A percentile compares a stretch with the other conserved stretches of the same genome.
phyloP scores from a whole-genome alignment of 2,113 vertebrate genomes.

The Narcine bancroftii region DNA sequence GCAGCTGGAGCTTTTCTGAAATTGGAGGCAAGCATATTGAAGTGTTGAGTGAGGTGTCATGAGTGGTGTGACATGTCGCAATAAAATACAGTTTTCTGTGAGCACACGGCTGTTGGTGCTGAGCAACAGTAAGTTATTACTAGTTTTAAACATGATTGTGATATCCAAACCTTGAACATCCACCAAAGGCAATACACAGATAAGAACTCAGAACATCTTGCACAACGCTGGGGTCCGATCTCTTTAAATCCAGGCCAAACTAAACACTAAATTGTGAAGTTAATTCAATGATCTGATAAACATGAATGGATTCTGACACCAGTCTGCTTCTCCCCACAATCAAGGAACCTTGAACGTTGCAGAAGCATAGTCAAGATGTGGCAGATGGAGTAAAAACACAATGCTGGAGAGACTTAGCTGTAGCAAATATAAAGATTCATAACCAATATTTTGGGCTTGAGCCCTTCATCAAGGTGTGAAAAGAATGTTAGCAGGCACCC shows the following conservation, averaged over 20 bases:
- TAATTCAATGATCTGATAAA: background rate
- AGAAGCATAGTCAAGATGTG: background rate
- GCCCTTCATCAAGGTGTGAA: too few species aligned
- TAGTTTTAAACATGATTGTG: background rate
- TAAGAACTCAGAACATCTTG: background rate
- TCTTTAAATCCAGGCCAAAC: too few species aligned
- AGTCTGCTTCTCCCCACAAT: background rate
- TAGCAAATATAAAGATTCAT: too few species aligned
- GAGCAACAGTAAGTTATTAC: background rate
- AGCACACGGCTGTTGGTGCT: background rate
- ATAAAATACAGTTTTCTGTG: background rate
- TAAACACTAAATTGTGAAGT: background rate
- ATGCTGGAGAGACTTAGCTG: too few species aligned
- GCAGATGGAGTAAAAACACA: too few species aligned
- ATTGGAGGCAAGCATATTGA: background rate
- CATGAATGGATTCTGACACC: background rate
- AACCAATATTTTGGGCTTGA: too few species aligned
- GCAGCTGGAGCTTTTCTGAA: slow-evolving; percentile 8
- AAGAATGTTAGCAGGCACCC: too few species aligned
- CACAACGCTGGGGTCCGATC: background rate
- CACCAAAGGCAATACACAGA: background rate
- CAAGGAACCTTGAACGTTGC: background rate
- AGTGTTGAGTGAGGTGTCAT: background rate
- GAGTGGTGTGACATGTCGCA: background rate
- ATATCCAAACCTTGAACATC: background rate